Conservation (phyloP, 2,888 invertebrate genomes). For the Ptychoptera albimana region DNA sequence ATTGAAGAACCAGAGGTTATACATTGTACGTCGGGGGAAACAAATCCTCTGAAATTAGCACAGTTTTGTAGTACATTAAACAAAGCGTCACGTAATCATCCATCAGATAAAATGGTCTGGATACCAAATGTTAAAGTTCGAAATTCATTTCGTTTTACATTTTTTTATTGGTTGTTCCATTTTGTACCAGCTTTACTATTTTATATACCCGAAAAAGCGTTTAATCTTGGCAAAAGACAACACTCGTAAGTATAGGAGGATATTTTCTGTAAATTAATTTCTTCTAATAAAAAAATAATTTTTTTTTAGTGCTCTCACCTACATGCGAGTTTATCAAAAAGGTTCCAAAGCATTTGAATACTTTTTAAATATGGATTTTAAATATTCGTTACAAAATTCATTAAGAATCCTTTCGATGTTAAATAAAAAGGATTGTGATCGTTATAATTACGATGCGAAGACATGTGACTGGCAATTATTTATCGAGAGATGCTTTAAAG, state of each 20-base stretch:
- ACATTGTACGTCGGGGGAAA: conserved; percentile 31
- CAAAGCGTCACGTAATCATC: conserved; percentile 25
- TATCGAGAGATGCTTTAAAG: conserved; percentile 26
- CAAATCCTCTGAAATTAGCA: conserved; percentile 25
- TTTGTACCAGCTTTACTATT: conserved; percentile 19
- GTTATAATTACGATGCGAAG: conserved; percentile 29
- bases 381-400: conserved; percentile 28
- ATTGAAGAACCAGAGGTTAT: conserved; percentile 28
- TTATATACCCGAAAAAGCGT: conserved; percentile 20
- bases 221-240: conserved; percentile 27
- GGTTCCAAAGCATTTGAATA: conserved; percentile 30
- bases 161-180: conserved; percentile 30
- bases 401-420: conserved; percentile 22
- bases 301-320: conserved; percentile 22
- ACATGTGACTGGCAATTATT: conserved; percentile 28
- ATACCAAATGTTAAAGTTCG: conserved; percentile 26
- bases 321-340: conserved; percentile 28
- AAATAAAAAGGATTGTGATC: conserved; percentile 22
- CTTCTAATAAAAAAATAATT: not conserved
- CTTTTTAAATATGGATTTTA: conserved; percentile 28
- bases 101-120: conserved; percentile 29
- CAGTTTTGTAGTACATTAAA: conserved; percentile 26
- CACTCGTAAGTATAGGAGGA: conserved; percentile 24
- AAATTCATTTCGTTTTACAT: conserved; percentile 27
- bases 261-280: too few species aligned